phyloP scores from a whole-genome alignment of 2,113 vertebrate species.

The Sterna hirundo region DNA sequence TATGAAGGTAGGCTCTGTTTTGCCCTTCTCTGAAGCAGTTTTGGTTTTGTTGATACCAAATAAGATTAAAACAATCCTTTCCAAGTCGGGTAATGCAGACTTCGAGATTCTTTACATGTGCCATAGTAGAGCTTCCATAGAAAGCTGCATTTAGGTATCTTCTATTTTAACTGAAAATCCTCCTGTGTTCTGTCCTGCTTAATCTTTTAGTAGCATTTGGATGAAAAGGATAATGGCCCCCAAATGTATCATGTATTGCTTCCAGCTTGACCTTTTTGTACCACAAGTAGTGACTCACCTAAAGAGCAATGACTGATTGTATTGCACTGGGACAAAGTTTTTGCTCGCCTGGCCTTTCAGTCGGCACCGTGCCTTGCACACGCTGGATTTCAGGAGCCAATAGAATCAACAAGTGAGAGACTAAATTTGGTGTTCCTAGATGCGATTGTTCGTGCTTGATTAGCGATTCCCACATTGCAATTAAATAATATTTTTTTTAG shows the following conservation, averaged over 20 bases:
- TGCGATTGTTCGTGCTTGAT: neutral
- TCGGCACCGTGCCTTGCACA: neutral
- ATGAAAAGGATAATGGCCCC: neutral
- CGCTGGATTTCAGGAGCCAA: neutral
- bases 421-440: neutral
- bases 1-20: neutral
- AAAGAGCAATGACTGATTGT: neutral
- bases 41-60: neutral
- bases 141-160: neutral
- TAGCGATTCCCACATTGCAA: neutral
- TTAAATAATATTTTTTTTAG: neutral
- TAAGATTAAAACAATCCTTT: neutral
- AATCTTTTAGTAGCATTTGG: neutral
- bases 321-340: neutral
- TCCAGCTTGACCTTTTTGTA: neutral
- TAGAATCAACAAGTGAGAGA: neutral
- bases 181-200: neutral
- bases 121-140: neutral
- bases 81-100: neutral
- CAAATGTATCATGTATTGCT: neutral
- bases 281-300: neutral
- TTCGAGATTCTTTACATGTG: neutral
- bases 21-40: neutral
- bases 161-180: neutral
- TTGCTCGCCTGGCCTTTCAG: neutral